Base-by-base conservation (phyloP, 2,888 invertebrate genomes). In the Eustalomyia histrio region DNA sequence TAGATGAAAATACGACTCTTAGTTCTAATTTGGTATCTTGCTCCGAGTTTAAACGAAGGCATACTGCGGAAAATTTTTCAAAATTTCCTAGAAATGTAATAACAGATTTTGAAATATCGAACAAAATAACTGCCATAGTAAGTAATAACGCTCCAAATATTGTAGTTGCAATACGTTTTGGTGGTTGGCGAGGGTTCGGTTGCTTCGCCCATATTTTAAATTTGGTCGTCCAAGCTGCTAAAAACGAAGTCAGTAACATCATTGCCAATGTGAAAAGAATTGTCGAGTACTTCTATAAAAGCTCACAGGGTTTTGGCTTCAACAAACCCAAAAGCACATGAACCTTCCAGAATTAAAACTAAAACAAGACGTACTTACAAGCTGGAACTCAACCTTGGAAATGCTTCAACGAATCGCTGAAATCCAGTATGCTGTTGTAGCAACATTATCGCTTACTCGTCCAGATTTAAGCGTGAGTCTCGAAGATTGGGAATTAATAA, bases 151-250 rank as follows among this genome's bases (percentile, higher is more conserved):
- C 79, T 7, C 60, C 79, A 12, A 72, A 82, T n/a, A 76, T 79
- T 47, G 52, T 47, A 33, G 64, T 63, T 8, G 82, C 68, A 17
- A 68, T 76, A 4, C 52, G 33, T n/a, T 55, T 17, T 4, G 71
- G 75, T 21, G 67, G 57, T 17, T 79, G 76, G 75, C 17, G 61
- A 3, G 58, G 57, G 55, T 60, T 67, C 18, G 52, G 64, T 17
- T 81, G 81, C 18, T 81, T 81, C 21, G 81, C 78, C 3, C 68
- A 72, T 35, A 47, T 43, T 0, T 60, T 82, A n/a, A 79, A 79
- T 39, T 64, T 50, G 39, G 47, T 72, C 2, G 71, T 67, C 5
- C 65, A 75, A 58, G 12, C 65, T 6, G 58, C 67, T 4, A 12
- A 68, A 8, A 55, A 10, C 10, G 43, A 71, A 43, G 29, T 79